phyloP scores from a whole-genome alignment of 2,888 invertebrate genomes.

The Fissipunctia ypsillon region DNA sequence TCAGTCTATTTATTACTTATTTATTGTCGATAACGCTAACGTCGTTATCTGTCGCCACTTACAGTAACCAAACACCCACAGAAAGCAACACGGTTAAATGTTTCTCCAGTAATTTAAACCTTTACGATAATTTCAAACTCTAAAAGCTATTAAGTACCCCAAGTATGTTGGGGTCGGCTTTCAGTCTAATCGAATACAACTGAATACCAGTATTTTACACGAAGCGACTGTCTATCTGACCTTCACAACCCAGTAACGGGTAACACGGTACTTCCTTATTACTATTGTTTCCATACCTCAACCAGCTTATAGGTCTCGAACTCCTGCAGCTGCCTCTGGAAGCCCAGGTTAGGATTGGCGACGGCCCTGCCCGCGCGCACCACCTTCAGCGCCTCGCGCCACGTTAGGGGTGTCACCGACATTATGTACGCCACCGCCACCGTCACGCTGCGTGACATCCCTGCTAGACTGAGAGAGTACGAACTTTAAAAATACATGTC shows the following conservation, averaged over 20 bases:
- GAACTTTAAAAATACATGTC: no score
- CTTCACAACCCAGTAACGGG: background rate
- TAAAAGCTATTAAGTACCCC: background rate
- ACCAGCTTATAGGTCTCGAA: slow-evolving; percentile 95
- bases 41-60: background rate
- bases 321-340: slow-evolving; percentile 97
- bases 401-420: slow-evolving; percentile 96
- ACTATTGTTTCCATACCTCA: slow-evolving; percentile 90
- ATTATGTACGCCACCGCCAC: slow-evolving; percentile 99
- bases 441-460: slow-evolving; percentile 99
- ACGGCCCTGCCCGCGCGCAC: slow-evolving; percentile 97
- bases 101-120: background rate
- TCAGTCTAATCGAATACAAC: background rate
- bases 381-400: slow-evolving; percentile 98
- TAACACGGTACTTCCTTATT: background rate
- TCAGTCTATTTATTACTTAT: background rate
- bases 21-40: background rate
- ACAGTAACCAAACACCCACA: background rate
- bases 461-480: slow-evolving; percentile 93
- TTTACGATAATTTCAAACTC: background rate
- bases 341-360: slow-evolving; percentile 99
- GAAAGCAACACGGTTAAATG: background rate
- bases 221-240: background rate
- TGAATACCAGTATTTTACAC: background rate
- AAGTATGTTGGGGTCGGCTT: background rate